These are phyloP conservation scores for Xestia xanthographa DNA, from an alignment of 2,888 invertebrate genomes.

Conservation along the genomic window DNA sequence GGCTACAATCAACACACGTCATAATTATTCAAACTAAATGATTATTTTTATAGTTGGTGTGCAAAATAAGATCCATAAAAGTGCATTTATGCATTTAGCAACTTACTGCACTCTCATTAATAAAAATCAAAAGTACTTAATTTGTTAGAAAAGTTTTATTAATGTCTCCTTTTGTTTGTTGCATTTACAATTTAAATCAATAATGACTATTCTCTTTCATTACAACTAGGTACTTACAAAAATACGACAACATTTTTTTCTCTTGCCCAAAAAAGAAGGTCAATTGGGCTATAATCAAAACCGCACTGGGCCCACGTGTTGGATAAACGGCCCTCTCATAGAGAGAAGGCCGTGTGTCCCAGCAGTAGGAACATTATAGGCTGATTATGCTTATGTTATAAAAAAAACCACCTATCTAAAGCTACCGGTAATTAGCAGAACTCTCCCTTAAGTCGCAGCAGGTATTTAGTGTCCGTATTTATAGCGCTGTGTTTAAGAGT, in stretches of 20 bases:
- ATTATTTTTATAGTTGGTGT: not conserved
- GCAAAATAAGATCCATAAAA: not conserved
- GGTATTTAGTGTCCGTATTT: slow-evolving; percentile 85
- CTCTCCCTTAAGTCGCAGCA: slow-evolving; percentile 80
- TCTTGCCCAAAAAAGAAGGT: no score
- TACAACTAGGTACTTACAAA: not conserved
- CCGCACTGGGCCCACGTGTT: no score
- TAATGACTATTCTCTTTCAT: not conserved
- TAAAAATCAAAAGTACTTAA: not conserved
- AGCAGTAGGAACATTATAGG: no score
- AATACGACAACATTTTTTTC: not conserved
- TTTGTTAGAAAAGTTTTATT: no score
- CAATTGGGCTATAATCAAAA: no score
- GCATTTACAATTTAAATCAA: not conserved
- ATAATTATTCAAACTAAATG: not conserved
- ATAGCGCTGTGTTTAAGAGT: slow-evolving; percentile 81
- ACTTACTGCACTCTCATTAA: not conserved
- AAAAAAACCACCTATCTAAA: not conserved
- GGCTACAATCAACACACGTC: not conserved
- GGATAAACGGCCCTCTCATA: no score
- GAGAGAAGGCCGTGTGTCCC: no score
- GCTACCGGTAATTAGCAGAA: slow-evolving; percentile 46
- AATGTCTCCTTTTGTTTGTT: no score
- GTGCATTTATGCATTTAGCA: not conserved
- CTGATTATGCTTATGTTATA: no score